Percentiles rank a stretch among this genome's conserved stretches.
These are phyloP conservation scores for Dallia pectoralis DNA, from an alignment of 2,797 vertebrate species.

Conservation along the genomic window DNA sequence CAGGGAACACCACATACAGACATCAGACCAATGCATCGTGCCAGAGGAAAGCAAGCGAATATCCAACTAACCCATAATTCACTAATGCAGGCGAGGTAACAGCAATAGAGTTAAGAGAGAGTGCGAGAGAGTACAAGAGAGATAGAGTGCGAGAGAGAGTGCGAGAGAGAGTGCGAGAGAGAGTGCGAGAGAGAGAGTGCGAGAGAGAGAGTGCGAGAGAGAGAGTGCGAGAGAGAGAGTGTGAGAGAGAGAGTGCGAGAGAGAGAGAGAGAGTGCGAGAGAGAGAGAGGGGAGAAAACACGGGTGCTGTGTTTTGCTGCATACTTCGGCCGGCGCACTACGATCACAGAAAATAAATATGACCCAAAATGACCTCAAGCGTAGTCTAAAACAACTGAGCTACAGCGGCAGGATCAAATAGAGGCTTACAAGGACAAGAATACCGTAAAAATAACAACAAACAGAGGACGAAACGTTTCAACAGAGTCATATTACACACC, in stretches of 20 bases:
- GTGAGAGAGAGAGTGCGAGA: no score
- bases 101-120: neutral
- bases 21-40: neutral
- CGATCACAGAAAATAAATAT: slow-evolving; percentile 5
- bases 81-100: neutral
- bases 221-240: no score
- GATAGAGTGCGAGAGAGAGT: no score
- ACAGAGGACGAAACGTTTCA: neutral
- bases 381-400: neutral
- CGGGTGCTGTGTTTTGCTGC: neutral
- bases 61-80: neutral
- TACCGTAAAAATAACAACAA: neutral
- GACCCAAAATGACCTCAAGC: neutral
- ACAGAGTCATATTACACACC: neutral
- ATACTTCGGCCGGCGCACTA: neutral
- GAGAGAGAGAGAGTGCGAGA: no score
- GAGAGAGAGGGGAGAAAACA: neutral
- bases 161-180: no score
- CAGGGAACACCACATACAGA: neutral
- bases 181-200: no score
- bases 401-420: neutral
- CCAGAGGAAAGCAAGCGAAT: neutral
- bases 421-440: neutral
- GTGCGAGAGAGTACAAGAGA: no score
- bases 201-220: no score